Evolutionary conservation across 2,113 vertebrate genomes (phyloP), one percentile per base, ranked within the genome.

Genomic region (Nycticorax nycticorax): DNA sequence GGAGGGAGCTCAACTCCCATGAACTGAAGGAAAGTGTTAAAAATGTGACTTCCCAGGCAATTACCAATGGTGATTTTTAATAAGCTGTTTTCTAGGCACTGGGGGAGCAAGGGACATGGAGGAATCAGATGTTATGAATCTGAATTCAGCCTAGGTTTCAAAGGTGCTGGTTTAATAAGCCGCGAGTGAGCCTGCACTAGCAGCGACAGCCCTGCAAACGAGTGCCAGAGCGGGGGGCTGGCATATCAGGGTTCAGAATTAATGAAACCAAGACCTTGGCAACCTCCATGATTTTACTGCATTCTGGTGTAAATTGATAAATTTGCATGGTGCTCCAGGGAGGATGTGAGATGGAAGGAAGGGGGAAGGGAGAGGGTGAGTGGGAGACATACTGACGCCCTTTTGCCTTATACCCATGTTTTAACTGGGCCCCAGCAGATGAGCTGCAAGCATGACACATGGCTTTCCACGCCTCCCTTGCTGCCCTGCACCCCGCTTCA

Each of bases 91-190:
- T 52, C 79, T 59, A 48, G 57, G 47, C 43, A 48, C 64, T 33
- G 35, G 33, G 57, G 39, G 68, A 74, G 62, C 2, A 1, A 64
- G 56, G 30, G 43, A 78, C 50, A 55, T 5, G 67, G n/a, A 33
- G 30, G 76, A 90, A 92, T 47, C 56, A n/a, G 57, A 62, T 12
- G 59, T 72, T 80, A 57, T 14, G 30, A 90, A 83, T 67, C 89
- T 94, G 73, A 85, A 92, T 92, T 69, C 94, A 93, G 55, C 68
- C 43, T 68, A 53, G 84, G 75, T 82, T 88, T 63, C 74, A 77
- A 50, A 91, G 72, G 91, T 89, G 86, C 89, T 78, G 71, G 53
- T 91, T 94, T 94, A 89, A 75, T 82, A 95, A 96, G 68, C 76
- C 9, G 7, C 12, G 45, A 82, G 78, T 24, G 62, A 96, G 83